A percentile compares a stretch with the other conserved stretches of the same genome.
Conservation (phyloP, 2,888 invertebrate genomes). For the Temnothorax ravouxi region DNA sequence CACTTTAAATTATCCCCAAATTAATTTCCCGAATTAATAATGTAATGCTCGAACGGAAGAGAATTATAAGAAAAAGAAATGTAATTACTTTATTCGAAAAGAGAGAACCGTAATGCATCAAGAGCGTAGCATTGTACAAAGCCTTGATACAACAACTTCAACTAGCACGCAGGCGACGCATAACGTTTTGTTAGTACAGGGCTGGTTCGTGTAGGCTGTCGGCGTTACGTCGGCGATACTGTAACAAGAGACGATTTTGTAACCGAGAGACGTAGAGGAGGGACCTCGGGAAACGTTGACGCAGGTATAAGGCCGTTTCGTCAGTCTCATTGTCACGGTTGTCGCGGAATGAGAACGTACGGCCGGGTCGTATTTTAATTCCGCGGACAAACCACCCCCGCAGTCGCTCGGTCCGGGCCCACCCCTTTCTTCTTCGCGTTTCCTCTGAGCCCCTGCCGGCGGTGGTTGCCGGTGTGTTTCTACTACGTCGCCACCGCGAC, state of each 20-base stretch:
- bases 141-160: constrained; percentile 59
- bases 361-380: constrained; percentile 86
- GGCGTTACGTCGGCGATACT: constrained; percentile 70
- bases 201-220: constrained; percentile 59
- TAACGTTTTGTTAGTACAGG: constrained; percentile 53
- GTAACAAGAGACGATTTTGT: constrained; percentile 72
- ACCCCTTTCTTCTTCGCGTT: constrained; percentile 80
- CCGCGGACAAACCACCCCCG: constrained; percentile 82
- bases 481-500: constrained; percentile 70
- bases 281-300: constrained; percentile 74
- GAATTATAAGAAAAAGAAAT: not conserved
- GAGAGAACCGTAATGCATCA: constrained; percentile 61
- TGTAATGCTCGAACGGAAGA: not conserved
- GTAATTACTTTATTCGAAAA: constrained; percentile 18
- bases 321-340: constrained; percentile 85
- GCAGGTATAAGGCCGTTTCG: constrained; percentile 83
- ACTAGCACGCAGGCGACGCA: constrained; percentile 66
- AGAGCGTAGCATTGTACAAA: constrained; percentile 26
- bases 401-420: constrained; percentile 68
- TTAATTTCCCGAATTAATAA: not conserved
- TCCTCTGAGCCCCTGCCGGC: constrained; percentile 75
- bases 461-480: constrained; percentile 63
- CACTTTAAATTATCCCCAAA: not conserved
- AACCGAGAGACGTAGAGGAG: constrained; percentile 60
- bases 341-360: constrained; percentile 85